Evolutionary conservation across 64 coral and sea anemone species (phyloP).

Genomic region (Montipora capricornis): DNA sequence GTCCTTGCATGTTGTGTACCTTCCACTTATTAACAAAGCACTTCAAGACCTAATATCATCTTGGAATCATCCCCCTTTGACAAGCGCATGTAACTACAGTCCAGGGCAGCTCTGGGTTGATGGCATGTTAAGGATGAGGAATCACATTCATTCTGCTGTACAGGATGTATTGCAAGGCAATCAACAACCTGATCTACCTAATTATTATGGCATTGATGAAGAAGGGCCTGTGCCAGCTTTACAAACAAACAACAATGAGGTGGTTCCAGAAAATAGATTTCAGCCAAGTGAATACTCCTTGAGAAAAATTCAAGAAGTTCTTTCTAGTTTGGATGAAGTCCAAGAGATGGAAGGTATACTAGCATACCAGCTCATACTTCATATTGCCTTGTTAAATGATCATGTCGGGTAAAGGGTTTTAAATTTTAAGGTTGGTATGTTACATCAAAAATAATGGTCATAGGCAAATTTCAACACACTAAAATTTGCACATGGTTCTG

Average conservation of each 20-base stretch:
- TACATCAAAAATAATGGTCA: too few relatives aligned
- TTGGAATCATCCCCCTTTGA: constrained; percentile 52
- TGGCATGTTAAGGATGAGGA: constrained; percentile 4
- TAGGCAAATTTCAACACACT: too few relatives aligned
- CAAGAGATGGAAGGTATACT: background rate
- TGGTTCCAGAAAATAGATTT: constrained; percentile 21
- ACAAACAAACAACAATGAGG: constrained; percentile 21
- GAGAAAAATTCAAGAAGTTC: background rate
- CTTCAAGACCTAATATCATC: constrained; percentile 27
- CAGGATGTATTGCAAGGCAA: background rate
- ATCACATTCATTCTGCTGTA: constrained; percentile 21
- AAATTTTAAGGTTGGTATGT: too few relatives aligned
- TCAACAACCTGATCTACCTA: background rate
- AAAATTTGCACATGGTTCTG: too few relatives aligned
- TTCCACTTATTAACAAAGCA: constrained; percentile 33
- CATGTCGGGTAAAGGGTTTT: too few relatives aligned
- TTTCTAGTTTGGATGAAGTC: background rate
- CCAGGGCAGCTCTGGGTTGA: constrained; percentile 43
- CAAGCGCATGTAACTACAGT: constrained; percentile 34
- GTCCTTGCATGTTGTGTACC: constrained; percentile 33
- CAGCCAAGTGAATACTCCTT: background rate
- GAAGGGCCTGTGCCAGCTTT: constrained; percentile 32
- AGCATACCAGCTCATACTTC: background rate
- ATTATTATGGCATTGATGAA: constrained; percentile 67
- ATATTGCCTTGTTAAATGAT: too few relatives aligned